Evolutionary conservation across 2,888 invertebrate species (phyloP).

Genomic region (Scaptomyza cyrtandrae): DNA sequence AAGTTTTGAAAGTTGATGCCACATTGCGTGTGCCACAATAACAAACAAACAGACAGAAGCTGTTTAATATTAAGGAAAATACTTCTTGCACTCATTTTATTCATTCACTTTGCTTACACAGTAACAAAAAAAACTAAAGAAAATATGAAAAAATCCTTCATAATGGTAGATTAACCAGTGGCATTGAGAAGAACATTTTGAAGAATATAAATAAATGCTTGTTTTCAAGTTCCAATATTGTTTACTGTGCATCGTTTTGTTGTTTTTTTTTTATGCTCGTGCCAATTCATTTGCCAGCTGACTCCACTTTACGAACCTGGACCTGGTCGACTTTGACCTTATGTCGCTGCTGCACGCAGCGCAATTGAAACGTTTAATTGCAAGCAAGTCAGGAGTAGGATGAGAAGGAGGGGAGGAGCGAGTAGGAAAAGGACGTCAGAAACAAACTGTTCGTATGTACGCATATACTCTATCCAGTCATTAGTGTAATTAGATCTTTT

Average conservation of each 20-base stretch:
- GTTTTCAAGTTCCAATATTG: background rate
- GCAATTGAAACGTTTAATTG: conserved; percentile 82
- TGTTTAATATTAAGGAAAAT: conserved; percentile 53
- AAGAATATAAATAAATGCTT: too few species aligned
- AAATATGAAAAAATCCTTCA: too few species aligned
- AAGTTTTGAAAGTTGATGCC: conserved; percentile 47
- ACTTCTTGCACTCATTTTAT: conserved; percentile 44
- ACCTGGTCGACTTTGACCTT: conserved; percentile 74
- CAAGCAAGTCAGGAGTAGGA: conserved; percentile 11
- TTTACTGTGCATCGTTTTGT: conserved; percentile 30
- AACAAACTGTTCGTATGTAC: background rate
- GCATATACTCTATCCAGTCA: conserved; percentile 53
- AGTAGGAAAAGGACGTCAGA: too few species aligned
- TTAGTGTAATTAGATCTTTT: conserved; percentile 83
- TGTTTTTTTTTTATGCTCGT: conserved; percentile 20
- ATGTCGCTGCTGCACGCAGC: conserved; percentile 83
- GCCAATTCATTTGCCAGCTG: conserved; percentile 82
- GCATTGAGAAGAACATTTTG: too few species aligned
- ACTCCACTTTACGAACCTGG: conserved; percentile 50
- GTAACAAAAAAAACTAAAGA: background rate
- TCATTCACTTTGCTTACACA: background rate
- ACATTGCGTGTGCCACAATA: conserved; percentile 51
- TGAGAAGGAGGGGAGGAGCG: background rate
- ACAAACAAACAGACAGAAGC: conserved; percentile 48
- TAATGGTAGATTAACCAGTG: too few species aligned